Conservation (phyloP, 2,797 vertebrate species). For the Pangasius djambal region DNA sequence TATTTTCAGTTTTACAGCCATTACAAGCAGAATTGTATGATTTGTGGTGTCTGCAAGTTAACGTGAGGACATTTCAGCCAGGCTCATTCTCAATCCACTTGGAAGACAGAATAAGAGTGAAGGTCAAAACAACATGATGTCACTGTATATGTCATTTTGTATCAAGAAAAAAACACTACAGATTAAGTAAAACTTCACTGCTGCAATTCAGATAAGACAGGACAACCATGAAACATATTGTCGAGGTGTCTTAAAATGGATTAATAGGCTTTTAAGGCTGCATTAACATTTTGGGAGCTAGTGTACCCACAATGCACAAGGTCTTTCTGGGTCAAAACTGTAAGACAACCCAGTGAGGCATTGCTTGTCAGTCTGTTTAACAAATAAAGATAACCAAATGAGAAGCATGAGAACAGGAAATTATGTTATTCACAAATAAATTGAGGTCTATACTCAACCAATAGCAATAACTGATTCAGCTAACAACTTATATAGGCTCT, state of each 20-base stretch:
- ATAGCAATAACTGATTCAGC: constrained; percentile 33
- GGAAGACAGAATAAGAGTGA: constrained; percentile 36
- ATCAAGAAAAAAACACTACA: constrained; percentile 7
- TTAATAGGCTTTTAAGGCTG: neutral
- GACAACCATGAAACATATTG: neutral
- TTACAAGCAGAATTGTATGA: constrained; percentile 60
- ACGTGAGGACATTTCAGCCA: constrained; percentile 50
- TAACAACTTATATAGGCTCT: constrained; percentile 52
- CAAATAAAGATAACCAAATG: constrained; percentile 14
- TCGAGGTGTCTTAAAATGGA: neutral
- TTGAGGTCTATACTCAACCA: neutral
- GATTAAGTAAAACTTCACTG: neutral
- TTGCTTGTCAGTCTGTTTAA: constrained; percentile 6
- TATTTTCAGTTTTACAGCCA: constrained; percentile 62
- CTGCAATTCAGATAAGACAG: neutral
- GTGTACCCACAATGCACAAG: neutral
- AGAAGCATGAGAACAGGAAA: neutral
- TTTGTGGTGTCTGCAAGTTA: constrained; percentile 56
- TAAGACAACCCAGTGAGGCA: constrained; percentile 8
- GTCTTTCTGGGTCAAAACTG: constrained; percentile 3
- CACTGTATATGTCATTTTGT: constrained; percentile 14
- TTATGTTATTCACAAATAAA: constrained; percentile 1
- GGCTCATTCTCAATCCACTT: constrained; percentile 40
- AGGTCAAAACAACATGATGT: constrained; percentile 49
- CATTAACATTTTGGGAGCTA: neutral